Percentiles rank a stretch among this genome's conserved stretches.
Conservation (phyloP, 2,888 invertebrate species). For the Diloba caeruleocephala region DNA sequence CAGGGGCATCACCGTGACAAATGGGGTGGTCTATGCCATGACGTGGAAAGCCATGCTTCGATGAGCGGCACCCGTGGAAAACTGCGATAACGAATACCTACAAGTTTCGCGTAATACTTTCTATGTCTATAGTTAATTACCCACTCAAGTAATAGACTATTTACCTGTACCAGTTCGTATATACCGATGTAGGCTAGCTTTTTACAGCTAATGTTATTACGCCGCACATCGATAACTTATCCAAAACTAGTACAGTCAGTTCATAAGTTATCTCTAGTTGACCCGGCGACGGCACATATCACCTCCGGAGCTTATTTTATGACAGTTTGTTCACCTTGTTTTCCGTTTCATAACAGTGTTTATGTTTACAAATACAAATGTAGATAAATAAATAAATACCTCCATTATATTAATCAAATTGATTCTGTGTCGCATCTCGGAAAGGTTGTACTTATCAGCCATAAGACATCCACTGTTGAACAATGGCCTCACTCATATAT, state of each 20-base stretch:
- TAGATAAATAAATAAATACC: not conserved
- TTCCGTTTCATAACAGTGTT: constrained; percentile 69
- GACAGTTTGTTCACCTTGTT: constrained; percentile 84
- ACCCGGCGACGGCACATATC: constrained; percentile 71
- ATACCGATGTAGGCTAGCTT: constrained; percentile 48
- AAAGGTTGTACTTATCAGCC: too few species aligned
- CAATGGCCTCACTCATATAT: too few species aligned
- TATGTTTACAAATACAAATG: constrained; percentile 70
- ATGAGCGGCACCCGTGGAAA: constrained; percentile 75
- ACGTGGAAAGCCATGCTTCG: constrained; percentile 80
- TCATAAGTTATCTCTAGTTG: constrained; percentile 80
- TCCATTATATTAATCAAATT: not conserved
- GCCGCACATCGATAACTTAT: constrained; percentile 85
- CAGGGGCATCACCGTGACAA: constrained; percentile 82
- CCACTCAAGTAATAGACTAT: too few species aligned
- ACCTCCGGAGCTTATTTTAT: constrained; percentile 69
- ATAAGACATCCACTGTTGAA: too few species aligned
- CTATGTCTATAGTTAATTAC: constrained; percentile 45
- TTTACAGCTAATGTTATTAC: constrained; percentile 66
- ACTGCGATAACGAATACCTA: constrained; percentile 69
- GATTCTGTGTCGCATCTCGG: not conserved
- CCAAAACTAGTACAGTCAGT: constrained; percentile 81
- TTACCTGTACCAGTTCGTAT: not conserved
- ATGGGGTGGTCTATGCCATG: constrained; percentile 86
- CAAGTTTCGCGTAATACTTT: constrained; percentile 65